Conservation (phyloP, 2,888 invertebrate genomes). For the Drosophila nr. perissopoda region DNA sequence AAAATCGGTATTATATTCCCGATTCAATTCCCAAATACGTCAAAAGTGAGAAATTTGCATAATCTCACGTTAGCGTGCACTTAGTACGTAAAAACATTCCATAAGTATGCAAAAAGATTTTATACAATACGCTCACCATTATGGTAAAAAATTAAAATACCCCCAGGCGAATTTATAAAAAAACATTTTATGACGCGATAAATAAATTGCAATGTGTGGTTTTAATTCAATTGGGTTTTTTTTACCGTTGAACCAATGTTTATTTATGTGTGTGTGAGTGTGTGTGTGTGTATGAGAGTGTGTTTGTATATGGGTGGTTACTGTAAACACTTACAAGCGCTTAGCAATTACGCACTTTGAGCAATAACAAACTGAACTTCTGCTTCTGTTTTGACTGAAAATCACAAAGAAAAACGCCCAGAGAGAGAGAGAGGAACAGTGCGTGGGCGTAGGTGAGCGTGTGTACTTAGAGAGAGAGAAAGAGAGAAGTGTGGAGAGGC, state of each 20-base stretch:
- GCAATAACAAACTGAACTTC: slow-evolving; percentile 12
- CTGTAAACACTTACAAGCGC: slow-evolving; percentile 10
- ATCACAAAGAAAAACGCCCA: neutral
- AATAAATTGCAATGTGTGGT: slow-evolving; percentile 9
- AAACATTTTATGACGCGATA: neutral
- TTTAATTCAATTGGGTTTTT: neutral
- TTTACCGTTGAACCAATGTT: neutral
- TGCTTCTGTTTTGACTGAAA: slow-evolving; percentile 2
- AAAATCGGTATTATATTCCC: neutral
- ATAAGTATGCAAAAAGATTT: neutral
- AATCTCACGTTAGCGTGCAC: neutral
- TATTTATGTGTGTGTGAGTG: neutral
- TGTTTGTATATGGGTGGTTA: neutral
- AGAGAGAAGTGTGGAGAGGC: slow-evolving; percentile 1
- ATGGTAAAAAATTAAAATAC: neutral
- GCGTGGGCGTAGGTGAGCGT: neutral
- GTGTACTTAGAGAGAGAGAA: slow-evolving; percentile 3
- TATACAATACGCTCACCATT: neutral
- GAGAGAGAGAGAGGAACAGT: slow-evolving; percentile 2
- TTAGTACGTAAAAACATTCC: neutral
- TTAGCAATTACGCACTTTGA: slow-evolving; percentile 10
- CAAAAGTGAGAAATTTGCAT: neutral
- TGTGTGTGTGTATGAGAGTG: neutral
- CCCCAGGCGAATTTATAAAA: neutral
- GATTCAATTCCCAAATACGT: neutral